Base-by-base conservation (phyloP, 2,113 vertebrate genomes). In the Chiloscyllium plagiosum region DNA sequence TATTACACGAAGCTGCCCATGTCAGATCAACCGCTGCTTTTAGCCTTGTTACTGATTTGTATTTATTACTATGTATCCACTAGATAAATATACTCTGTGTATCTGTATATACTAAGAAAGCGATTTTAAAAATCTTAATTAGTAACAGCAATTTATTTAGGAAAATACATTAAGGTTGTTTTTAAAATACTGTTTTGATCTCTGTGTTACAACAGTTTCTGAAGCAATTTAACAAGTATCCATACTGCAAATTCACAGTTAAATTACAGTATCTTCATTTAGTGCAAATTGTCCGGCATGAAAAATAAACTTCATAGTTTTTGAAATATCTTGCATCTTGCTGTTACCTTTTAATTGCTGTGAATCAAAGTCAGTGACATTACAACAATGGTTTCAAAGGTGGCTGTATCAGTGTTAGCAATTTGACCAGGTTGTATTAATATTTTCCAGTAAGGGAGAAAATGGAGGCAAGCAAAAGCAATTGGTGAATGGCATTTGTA, bases 401-500 rank as follows among this genome's bases (percentile, higher is more conserved):
- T 72, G 68, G 50, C 68, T 2, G n/a, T 47, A 95, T 72, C 72
- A 95, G 37, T 72, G 42, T 72, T 52, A 70, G 42, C 72, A 72
- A 72, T 72, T 26, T 52, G 65, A 24, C 93, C 37, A 47, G 22
- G 47, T 50, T 94, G 19, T 24, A 33, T 72, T 70, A 69, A 47
- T 69, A 37, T 94, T 68, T 69, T 95, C 47, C 50, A 47, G 69
- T 47, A 52, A 5, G 22, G 94, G 47, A 95, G 24, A 72, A 72
- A 95, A 95, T 70, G 69, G 69, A 70, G 47, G 69, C 47, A 95
- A 52, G 68, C 22, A 52, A 52, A 95, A 93, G 33, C 61, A 93
- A 52, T 95, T 70, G n/a, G 94, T 52, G 66, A 47, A 70, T 95
- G 94, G 94, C 69, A 95, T 37, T 70, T 94, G 68, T 94, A 37